Evolutionary conservation across 2,113 vertebrate species (phyloP).

Genomic region (Sterrhoptilus dennistouni): DNA sequence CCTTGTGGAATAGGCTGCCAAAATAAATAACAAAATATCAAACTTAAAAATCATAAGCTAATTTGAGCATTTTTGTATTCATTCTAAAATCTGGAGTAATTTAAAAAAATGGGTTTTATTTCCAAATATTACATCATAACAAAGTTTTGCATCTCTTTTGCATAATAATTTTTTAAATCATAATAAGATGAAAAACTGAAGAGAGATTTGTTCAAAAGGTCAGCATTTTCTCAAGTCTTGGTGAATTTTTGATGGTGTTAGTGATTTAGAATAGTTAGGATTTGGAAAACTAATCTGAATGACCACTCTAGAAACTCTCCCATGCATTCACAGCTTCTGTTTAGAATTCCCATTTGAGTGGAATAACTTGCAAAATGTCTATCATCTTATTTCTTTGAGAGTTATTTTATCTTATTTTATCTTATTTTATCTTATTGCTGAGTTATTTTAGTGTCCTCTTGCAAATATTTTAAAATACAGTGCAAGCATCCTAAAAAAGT

Average conservation of each 20-base stretch:
- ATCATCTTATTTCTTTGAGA: not conserved
- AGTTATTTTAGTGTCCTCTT: not conserved
- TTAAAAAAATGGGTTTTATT: not conserved
- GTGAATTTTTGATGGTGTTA: not conserved
- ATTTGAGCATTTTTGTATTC: not conserved
- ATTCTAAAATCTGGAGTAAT: not conserved
- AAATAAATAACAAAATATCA: not conserved
- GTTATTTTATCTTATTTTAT: no score
- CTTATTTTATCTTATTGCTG: no score
- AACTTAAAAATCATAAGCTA: not conserved
- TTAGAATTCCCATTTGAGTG: not conserved
- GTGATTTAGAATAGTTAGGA: not conserved
- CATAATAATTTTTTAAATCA: not conserved
- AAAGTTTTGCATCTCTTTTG: not conserved
- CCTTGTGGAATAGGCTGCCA: not conserved
- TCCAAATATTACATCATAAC: not conserved
- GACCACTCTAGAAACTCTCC: not conserved
- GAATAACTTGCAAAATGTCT: not conserved
- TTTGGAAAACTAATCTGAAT: not conserved
- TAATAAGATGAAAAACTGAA: not conserved
- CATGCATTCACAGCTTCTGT: not conserved
- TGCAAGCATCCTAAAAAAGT: not conserved
- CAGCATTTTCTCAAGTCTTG: not conserved
- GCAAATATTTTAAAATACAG: not conserved
- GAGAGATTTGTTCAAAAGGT: not conserved